These are phyloP conservation scores for Toxotes lorentzi DNA, from an alignment of 2,797 vertebrate genomes.

Conservation along the genomic window DNA sequence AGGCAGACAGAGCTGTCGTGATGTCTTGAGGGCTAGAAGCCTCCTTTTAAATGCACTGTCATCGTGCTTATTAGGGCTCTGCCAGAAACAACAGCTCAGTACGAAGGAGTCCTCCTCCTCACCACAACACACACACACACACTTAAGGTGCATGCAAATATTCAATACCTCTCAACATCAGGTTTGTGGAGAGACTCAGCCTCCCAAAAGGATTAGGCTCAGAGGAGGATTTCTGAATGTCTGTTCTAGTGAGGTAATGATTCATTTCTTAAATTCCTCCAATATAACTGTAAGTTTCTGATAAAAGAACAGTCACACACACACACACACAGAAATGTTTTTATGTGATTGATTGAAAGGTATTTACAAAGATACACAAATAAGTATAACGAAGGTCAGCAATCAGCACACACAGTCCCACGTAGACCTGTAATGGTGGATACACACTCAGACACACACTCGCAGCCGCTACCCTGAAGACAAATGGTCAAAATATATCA, in stretches of 20 bases:
- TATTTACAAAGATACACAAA: neutral
- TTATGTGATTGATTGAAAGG: neutral
- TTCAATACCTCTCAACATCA: slow-evolving; percentile 23
- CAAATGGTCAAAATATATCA: slow-evolving; percentile 47
- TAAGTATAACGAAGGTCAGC: neutral
- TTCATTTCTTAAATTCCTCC: slow-evolving; percentile 17
- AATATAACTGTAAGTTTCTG: neutral
- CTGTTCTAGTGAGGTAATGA: slow-evolving; percentile 27
- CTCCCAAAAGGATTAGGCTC: slow-evolving; percentile 26
- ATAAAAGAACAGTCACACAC: neutral
- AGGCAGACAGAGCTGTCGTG: slow-evolving; percentile 55
- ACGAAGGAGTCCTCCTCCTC: slow-evolving; percentile 41
- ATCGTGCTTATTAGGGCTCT: slow-evolving; percentile 55
- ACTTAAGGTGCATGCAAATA: slow-evolving; percentile 13
- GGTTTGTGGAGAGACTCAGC: slow-evolving; percentile 22
- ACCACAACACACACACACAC: slow-evolving; percentile 1
- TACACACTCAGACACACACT: slow-evolving; percentile 16
- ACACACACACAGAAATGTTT: neutral
- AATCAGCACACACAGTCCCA: neutral
- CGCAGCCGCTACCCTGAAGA: slow-evolving; percentile 28
- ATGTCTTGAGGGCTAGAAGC: slow-evolving; percentile 52
- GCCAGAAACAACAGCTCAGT: slow-evolving; percentile 76
- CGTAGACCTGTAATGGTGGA: neutral
- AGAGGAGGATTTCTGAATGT: slow-evolving; percentile 28
- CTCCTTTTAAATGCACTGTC: slow-evolving; percentile 40